Evolutionary conservation across 1,140 invertebrate species (phyloP).

Genomic region (Bactericera cockerelli): DNA sequence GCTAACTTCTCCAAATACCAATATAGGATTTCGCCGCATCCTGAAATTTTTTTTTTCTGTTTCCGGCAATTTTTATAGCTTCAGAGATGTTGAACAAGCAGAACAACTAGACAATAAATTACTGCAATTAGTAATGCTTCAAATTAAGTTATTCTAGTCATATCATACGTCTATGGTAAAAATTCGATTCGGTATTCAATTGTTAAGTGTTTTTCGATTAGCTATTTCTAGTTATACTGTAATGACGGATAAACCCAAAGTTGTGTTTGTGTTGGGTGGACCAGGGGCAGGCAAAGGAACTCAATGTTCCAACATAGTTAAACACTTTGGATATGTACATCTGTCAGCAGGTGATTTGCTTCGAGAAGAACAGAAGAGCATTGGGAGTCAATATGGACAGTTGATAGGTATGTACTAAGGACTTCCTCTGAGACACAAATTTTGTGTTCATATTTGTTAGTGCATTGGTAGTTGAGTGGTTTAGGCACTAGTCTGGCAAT

Average conservation of each 20-base stretch:
- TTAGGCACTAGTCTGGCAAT: too few species aligned
- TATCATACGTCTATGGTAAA: background rate
- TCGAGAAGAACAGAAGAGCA: slow-evolving; percentile 69
- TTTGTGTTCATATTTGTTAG: background rate
- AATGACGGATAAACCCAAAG: slow-evolving; percentile 46
- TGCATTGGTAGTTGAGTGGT: too few species aligned
- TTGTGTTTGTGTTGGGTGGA: slow-evolving; percentile 93
- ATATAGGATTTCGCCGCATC: too few species aligned
- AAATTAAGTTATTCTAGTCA: too few species aligned
- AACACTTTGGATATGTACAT: slow-evolving; percentile 82
- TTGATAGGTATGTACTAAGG: slow-evolving; percentile 63
- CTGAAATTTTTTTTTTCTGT: too few species aligned
- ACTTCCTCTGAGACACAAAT: background rate
- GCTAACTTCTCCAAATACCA: too few species aligned
- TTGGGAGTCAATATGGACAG: slow-evolving; percentile 76
- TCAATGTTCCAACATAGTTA: slow-evolving; percentile 77
- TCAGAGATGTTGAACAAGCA: too few species aligned
- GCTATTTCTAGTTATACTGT: too few species aligned
- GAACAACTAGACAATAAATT: too few species aligned
- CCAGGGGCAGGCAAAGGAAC: slow-evolving; percentile 98
- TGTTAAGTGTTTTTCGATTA: background rate
- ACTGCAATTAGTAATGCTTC: too few species aligned
- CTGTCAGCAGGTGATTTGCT: slow-evolving; percentile 96
- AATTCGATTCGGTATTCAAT: background rate
- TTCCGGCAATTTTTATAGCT: too few species aligned